Evolutionary conservation across 1,140 invertebrate species (phyloP).

Genomic region (Amphibalanus amphitrite): DNA sequence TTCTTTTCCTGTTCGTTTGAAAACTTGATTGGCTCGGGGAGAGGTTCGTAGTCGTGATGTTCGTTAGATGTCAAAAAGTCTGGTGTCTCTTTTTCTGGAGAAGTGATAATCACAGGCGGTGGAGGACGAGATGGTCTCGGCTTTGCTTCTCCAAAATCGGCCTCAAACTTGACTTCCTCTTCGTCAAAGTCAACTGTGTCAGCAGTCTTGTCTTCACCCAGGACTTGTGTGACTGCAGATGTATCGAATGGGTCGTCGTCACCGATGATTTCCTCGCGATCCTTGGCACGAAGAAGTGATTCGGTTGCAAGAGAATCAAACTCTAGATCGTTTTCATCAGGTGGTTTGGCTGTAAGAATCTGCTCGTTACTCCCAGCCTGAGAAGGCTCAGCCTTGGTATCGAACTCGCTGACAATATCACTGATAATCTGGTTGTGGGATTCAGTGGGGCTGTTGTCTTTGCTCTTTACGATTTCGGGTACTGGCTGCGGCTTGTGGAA

Average conservation of each 20-base stretch:
- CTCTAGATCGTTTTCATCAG: constrained; percentile 20
- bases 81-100: constrained; percentile 10
- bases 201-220: constrained; percentile 16
- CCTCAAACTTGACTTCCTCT: constrained; percentile 62
- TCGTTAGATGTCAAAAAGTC: constrained; percentile 17
- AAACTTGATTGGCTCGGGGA: constrained; percentile 13
- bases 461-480: not conserved
- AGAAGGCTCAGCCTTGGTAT: constrained; percentile 53
- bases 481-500: constrained; percentile 16
- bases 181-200: constrained; percentile 8
- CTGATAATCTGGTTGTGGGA: not conserved
- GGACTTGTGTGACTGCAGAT: constrained; percentile 16
- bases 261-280: constrained; percentile 6
- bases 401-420: constrained; percentile 31
- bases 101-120: constrained; percentile 10
- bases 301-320: constrained; percentile 19
- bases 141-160: constrained; percentile 46
- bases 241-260: constrained; percentile 23
- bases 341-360: constrained; percentile 14
- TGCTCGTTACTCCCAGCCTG: constrained; percentile 44
- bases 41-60: not conserved
- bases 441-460: no score
- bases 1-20: constrained; percentile 14
- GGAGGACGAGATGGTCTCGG: constrained; percentile 10
- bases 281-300: constrained; percentile 16